A percentile compares a stretch with the other conserved stretches of the same genome.
phyloP scores from a whole-genome alignment of 2,797 vertebrate genomes.

The Pseudomugil gertrudae region DNA sequence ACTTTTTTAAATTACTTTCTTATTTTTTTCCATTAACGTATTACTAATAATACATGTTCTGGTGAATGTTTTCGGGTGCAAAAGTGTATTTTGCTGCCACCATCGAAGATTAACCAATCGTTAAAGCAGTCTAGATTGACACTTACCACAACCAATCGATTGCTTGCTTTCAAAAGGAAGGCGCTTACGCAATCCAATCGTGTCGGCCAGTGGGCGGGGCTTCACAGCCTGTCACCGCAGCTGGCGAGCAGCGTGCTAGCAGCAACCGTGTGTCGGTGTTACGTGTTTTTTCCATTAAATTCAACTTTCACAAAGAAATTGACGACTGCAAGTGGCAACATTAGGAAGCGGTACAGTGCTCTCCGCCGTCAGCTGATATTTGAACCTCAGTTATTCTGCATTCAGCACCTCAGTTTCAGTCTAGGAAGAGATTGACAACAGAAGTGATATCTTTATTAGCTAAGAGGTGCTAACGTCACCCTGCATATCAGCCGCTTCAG shows the following conservation, averaged over 20 bases:
- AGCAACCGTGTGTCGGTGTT: slow-evolving; percentile 7
- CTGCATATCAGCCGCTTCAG: slow-evolving; percentile 57
- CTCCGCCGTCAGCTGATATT: slow-evolving; percentile 2
- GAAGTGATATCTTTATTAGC: slow-evolving; percentile 38
- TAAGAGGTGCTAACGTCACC: slow-evolving; percentile 44
- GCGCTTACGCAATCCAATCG: slow-evolving; percentile 36
- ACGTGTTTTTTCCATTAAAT: slow-evolving; percentile 15
- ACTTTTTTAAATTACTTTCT: no score
- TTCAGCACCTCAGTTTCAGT: not conserved
- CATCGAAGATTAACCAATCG: slow-evolving; percentile 14
- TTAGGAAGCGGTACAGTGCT: not conserved
- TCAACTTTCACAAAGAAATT: slow-evolving; percentile 39
- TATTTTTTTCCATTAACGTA: no score
- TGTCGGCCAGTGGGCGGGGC: slow-evolving; percentile 23
- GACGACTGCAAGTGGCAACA: not conserved
- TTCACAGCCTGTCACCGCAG: not conserved
- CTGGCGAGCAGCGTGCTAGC: not conserved
- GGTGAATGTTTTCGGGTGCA: not conserved
- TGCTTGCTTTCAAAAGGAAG: not conserved
- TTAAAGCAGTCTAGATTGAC: slow-evolving; percentile 48
- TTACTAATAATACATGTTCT: not conserved
- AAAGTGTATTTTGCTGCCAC: not conserved
- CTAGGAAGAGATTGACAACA: slow-evolving; percentile 16
- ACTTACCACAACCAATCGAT: slow-evolving; percentile 36
- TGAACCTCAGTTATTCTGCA: not conserved